Percentiles rank a stretch among this genome's conserved stretches.
Evolutionary conservation across 2,113 vertebrate genomes (phyloP).

Genomic region (Saccopteryx leptura): DNA sequence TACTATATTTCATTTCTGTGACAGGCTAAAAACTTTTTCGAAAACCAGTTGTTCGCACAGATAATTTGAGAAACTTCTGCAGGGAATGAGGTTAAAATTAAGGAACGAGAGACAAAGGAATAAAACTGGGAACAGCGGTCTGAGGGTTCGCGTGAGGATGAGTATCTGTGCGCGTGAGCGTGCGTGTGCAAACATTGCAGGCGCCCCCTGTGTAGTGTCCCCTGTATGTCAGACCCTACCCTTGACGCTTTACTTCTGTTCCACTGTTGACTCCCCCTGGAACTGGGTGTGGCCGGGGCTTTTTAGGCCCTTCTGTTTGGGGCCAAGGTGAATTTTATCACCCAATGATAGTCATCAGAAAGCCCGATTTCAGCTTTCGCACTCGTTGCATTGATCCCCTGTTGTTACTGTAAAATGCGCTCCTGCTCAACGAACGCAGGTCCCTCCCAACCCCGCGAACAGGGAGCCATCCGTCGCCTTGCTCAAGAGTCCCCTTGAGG

Average conservation of each 20-base stretch:
- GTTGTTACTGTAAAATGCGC: not conserved
- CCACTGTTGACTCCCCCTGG: not conserved
- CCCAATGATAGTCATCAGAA: conserved; percentile 51
- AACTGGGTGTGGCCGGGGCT: not conserved
- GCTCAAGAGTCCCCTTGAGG: conserved; percentile 23
- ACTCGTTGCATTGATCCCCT: not conserved
- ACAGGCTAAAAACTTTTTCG: not conserved
- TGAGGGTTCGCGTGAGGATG: not conserved
- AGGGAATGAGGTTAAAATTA: not conserved
- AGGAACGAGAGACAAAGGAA: not conserved
- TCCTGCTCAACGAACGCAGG: not conserved
- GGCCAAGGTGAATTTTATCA: conserved; percentile 23
- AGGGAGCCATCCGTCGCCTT: accelerated
- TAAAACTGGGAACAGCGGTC: not conserved
- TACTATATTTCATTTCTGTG: not conserved
- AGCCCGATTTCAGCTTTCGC: conserved; percentile 7
- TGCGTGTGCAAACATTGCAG: not conserved
- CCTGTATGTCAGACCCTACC: not conserved
- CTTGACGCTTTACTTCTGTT: not conserved
- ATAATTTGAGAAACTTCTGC: not conserved
- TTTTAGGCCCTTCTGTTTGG: not conserved
- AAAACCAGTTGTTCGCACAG: not conserved
- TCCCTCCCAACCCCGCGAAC: not conserved
- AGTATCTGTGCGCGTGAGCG: not conserved
- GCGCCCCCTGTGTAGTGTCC: not conserved